A percentile compares a stretch with the other conserved stretches of the same genome.
These are phyloP conservation scores for Perca flavescens DNA, from an alignment of 2,113 vertebrate genomes.

Conservation along the genomic window DNA sequence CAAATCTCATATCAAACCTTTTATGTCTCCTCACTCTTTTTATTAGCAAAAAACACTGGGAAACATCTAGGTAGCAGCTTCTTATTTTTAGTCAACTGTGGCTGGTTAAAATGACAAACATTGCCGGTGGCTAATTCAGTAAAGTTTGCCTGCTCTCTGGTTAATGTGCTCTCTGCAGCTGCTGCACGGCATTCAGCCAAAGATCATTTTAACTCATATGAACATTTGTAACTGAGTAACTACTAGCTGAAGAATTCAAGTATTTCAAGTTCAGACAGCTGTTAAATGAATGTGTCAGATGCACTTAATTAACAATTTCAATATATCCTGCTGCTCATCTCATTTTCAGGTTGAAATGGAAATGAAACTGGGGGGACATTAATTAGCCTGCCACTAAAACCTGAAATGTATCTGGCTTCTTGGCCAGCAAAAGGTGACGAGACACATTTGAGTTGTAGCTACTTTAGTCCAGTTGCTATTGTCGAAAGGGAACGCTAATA, in stretches of 20 bases:
- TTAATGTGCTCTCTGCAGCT: background rate
- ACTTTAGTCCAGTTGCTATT: background rate
- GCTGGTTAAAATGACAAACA: background rate
- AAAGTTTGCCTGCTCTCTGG: background rate
- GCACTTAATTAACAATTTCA: constrained; percentile 26
- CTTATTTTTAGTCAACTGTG: background rate
- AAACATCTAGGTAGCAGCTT: constrained; percentile 1
- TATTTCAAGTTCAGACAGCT: background rate
- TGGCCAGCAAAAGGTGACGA: background rate
- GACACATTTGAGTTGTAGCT: background rate
- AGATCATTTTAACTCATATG: background rate
- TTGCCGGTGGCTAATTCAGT: background rate
- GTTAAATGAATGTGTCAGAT: constrained; percentile 20
- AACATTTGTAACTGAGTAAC: background rate
- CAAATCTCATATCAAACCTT: background rate
- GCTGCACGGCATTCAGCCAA: background rate
- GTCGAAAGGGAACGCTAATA: background rate
- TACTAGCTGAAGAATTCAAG: background rate
- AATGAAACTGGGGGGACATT: background rate
- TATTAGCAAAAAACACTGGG: background rate
- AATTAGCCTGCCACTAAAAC: constrained; percentile 3
- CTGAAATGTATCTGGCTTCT: background rate
- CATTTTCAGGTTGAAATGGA: background rate
- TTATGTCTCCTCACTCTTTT: background rate
- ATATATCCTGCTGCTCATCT: background rate